Base-by-base conservation (phyloP, 2,797 vertebrate species). In the Salarias fasciatus region DNA sequence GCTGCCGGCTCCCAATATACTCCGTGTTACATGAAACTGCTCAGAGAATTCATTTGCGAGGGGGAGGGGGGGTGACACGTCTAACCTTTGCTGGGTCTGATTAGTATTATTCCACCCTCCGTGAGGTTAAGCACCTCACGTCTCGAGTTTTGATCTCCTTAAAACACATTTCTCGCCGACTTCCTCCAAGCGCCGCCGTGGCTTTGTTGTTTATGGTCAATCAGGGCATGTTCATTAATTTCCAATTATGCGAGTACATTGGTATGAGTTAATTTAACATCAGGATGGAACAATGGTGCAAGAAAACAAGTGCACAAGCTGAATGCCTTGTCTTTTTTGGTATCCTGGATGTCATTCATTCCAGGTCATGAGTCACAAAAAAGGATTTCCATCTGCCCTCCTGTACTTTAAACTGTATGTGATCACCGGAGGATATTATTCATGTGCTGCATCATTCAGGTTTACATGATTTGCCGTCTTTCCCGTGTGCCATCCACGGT, bases 151-250 rank as follows among this genome's bases (percentile, higher is more conserved):
- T 69, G 52, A 68, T 75, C 12, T 15, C 69, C 59, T 59, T 31
- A 42, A 67, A 72, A 61, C 53, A 60, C 50, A 54, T 58, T 64
- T 69, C 71, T 57, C 24, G 31, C 46, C 24, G 3, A 54, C 74
- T 69, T 76, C 40, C 35, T 47, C 62, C n/a, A 49, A 69, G 44
- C 31, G 24, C 42, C 31, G 24, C 42, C 5, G 38, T 48, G 15
- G 38, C 40, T 64, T 41, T 58, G 36, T 67, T 71, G 55, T 75
- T 79, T 66, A 74, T 62, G 63, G 57, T 49, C 61, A 78, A 50
- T 66, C 62, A 53, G 31, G 37, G 44, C 24, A 15, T 40, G 33
- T 50, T 77, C 49, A 59, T 82, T 75, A 40, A 62, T 77, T 81
- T 78, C 33, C 37, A 69, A 55, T 77, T 73, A 72, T 36, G 11